phyloP scores from a whole-genome alignment of 1,140 invertebrate species.

The Propsilocerus akamusi region DNA sequence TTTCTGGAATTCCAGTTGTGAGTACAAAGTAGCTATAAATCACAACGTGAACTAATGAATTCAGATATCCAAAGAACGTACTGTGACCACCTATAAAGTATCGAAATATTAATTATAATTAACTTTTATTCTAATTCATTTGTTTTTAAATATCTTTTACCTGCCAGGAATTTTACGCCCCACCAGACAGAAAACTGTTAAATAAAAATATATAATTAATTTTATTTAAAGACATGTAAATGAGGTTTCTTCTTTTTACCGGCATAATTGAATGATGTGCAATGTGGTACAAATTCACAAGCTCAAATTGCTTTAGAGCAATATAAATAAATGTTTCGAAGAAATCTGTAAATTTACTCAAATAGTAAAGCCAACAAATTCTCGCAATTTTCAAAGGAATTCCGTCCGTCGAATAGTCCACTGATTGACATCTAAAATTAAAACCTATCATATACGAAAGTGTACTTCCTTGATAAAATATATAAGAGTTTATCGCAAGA shows the following conservation, averaged over 20 bases:
- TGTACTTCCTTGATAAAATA: conserved; percentile 49
- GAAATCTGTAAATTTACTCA: background rate
- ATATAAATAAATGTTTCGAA: background rate
- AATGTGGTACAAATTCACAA: background rate
- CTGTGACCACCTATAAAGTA: background rate
- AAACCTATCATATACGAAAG: conserved; percentile 59
- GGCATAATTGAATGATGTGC: background rate
- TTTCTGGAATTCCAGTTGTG: background rate
- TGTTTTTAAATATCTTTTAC: too few relatives aligned
- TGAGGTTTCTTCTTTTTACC: background rate
- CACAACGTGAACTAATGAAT: background rate
- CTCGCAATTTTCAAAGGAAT: background rate
- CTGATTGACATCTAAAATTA: conserved; percentile 74
- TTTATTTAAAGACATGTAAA: background rate
- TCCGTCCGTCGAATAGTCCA: conserved; percentile 29
- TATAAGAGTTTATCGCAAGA: conserved; percentile 66
- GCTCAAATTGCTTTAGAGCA: background rate
- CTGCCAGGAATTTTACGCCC: background rate
- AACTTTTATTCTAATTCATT: too few relatives aligned
- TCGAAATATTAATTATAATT: too few relatives aligned
- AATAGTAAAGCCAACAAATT: background rate
- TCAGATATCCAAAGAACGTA: background rate
- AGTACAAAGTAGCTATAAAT: background rate
- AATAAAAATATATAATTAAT: background rate
- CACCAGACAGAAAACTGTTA: background rate